Base-by-base conservation (phyloP, 2,113 vertebrate species). In the Xiphophorus hellerii region DNA sequence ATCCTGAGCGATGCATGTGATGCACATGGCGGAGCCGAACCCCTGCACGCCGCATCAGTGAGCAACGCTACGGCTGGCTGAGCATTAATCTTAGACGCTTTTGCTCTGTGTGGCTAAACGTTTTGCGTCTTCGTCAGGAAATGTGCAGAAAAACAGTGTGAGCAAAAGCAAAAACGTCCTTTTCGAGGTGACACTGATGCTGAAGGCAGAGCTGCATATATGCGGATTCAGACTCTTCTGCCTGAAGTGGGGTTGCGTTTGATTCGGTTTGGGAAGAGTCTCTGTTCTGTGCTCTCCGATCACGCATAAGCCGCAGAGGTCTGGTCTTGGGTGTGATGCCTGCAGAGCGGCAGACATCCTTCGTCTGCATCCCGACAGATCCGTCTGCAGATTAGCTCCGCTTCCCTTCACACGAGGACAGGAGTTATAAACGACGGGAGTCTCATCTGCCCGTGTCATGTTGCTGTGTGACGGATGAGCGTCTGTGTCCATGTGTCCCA, bases 391-490 rank as follows among this genome's bases (percentile, higher is more conserved):
- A 89, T 88, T 83, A 86, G 75, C 84, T 60, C 33, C 61, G 33
- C 76, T 81, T 35, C 79, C 86, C 61, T 71, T 80, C 81, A 73
- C 66, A 71, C 87, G 66, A 69, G 29, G 61, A 39, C 33, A 77
- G 77, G 65, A 80, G 65, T 85, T 75, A 77, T 76, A 81, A 69
- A 77, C 60, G 76, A 84, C 66, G 77, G 77, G 37, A 62, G 86
- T 71, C 35, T 69, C 48, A 29, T 87, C 76, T 84, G 68, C 87
- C 75, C 69, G 25, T 77, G 51, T 67, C 6, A n/a, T 20, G 42
- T 77, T 62, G 71, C 48, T 30, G 58, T 84, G 25, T 87, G 85
- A 87, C 71, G 67, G 86, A 86, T 86, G 88, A 85, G 78, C 66
- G 10, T n/a, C 63, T 78, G 76, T 69, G 30, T 76, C 66, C 73